Conservation (phyloP, 1,140 invertebrate genomes). For the Mycetomoellerius zeteki region DNA sequence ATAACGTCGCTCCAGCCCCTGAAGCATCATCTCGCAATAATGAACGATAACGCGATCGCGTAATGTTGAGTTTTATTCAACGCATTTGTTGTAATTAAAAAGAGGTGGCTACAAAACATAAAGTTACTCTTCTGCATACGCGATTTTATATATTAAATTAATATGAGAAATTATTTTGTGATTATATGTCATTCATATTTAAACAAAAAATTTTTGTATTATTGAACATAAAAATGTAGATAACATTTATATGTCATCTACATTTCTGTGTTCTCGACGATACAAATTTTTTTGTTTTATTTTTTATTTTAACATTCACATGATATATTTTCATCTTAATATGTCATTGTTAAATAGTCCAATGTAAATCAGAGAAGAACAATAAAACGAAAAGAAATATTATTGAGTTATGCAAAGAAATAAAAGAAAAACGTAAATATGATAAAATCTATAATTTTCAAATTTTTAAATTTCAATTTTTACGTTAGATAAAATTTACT, state of each 20-base stretch:
- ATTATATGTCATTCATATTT: background rate
- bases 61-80: constrained; percentile 18
- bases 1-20: constrained; percentile 3
- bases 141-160: constrained; percentile 5
- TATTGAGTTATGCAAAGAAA: background rate
- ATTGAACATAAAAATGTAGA: too few relatives aligned
- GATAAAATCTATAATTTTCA: background rate
- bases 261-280: background rate
- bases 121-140: background rate
- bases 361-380: background rate
- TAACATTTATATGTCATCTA: background rate
- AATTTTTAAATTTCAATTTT: background rate
- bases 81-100: background rate
- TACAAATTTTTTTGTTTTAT: background rate
- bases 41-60: constrained; percentile 54
- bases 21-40: constrained; percentile 48
- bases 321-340: background rate
- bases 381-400: background rate
- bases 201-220: too few relatives aligned
- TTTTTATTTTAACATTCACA: background rate
- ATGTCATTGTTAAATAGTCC: background rate
- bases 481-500: too few relatives aligned
- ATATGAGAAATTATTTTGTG: background rate
- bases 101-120: background rate
- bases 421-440: background rate